These are phyloP conservation scores for Drosophila malerkotliana DNA, from an alignment of 1,140 invertebrate genomes.

Conservation along the genomic window DNA sequence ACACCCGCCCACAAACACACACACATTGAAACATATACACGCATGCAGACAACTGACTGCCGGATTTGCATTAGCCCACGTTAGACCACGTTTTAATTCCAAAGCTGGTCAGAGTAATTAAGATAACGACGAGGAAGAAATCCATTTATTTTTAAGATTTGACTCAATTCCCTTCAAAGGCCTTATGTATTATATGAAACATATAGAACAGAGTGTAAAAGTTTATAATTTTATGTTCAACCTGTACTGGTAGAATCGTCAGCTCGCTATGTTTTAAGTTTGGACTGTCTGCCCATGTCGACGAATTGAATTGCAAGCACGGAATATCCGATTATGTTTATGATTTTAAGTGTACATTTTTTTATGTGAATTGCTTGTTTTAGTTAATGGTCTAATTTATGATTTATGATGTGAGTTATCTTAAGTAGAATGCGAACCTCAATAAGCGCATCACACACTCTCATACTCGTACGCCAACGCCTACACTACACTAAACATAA, in stretches of 20 bases:
- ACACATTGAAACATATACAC: slow-evolving; percentile 14
- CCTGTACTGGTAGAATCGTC: slow-evolving; percentile 60
- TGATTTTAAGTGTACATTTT: slow-evolving; percentile 75
- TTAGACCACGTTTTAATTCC: slow-evolving; percentile 14
- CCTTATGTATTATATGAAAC: slow-evolving; percentile 79
- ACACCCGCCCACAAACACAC: slow-evolving; percentile 16
- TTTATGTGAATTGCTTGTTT: slow-evolving; percentile 63
- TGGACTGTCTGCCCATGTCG: slow-evolving; percentile 15
- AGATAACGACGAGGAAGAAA: slow-evolving; percentile 21
- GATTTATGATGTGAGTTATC: slow-evolving; percentile 57
- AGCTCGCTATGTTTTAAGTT: slow-evolving; percentile 65
- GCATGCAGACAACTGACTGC: slow-evolving; percentile 42
- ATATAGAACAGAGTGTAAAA: slow-evolving; percentile 69
- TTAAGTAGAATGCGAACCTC: slow-evolving; percentile 76
- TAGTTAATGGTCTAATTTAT: slow-evolving; percentile 67
- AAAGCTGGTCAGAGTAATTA: slow-evolving; percentile 10
- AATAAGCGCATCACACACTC: slow-evolving; percentile 43
- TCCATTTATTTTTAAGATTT: slow-evolving; percentile 57
- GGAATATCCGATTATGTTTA: slow-evolving; percentile 53
- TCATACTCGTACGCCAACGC: slow-evolving; percentile 38
- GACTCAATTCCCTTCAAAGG: slow-evolving; percentile 53
- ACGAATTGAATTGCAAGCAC: slow-evolving; percentile 16
- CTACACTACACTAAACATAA: background rate
- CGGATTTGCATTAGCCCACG: slow-evolving; percentile 48
- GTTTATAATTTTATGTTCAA: slow-evolving; percentile 60